Percentiles rank a stretch among this genome's conserved stretches.
Evolutionary conservation across 2,797 vertebrate genomes (phyloP).

Genomic region (Novumbra hubbsi): DNA sequence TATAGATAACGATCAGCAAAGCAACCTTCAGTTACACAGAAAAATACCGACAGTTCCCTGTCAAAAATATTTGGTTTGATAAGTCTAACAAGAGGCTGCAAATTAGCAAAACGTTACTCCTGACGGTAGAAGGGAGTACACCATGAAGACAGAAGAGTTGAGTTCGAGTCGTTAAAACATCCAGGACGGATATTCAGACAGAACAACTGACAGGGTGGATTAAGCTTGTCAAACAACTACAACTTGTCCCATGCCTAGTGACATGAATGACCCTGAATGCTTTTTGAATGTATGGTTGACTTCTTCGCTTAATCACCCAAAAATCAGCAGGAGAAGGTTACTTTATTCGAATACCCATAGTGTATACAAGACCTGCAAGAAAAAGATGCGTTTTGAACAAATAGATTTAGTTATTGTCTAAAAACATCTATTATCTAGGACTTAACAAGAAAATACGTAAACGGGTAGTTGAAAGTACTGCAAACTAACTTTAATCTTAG

Average conservation of each 20-base stretch:
- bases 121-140: background rate
- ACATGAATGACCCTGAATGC: background rate
- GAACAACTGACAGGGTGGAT: background rate
- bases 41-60: background rate
- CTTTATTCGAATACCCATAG: background rate
- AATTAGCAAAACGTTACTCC: background rate
- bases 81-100: background rate
- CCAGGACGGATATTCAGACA: no score
- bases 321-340: background rate
- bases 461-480: background rate
- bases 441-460: background rate
- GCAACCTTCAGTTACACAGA: background rate
- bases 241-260: background rate
- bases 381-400: background rate
- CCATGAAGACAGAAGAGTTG: background rate
- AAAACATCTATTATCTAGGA: background rate
- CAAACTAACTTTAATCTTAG: background rate
- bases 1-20: background rate
- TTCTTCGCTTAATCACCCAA: background rate
- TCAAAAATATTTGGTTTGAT: background rate
- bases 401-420: background rate
- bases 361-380: constrained; percentile 4
- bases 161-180: no score
- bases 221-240: background rate
- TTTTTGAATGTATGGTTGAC: background rate